Evolutionary conservation across 2,888 invertebrate species (phyloP).

Genomic region (Megamerina dolium): DNA sequence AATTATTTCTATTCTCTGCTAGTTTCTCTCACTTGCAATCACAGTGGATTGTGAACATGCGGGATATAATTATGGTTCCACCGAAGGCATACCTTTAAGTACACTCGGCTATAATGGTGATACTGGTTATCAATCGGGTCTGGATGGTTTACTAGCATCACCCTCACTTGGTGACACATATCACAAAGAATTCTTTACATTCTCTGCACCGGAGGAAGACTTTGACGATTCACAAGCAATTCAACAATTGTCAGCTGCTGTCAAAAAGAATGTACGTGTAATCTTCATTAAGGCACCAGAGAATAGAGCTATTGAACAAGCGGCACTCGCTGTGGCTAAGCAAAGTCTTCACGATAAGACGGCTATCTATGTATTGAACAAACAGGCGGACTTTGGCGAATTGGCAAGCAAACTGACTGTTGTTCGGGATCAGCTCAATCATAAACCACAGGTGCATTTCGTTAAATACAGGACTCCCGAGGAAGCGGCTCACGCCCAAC

Average conservation of each 20-base stretch:
- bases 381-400: conserved; percentile 36
- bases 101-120: too few relatives aligned
- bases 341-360: conserved; percentile 40
- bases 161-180: not conserved
- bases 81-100: too few relatives aligned
- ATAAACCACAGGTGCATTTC: conserved; percentile 34
- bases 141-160: too few relatives aligned
- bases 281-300: conserved; percentile 42
- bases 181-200: conserved; percentile 36
- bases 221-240: conserved; percentile 23
- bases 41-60: too few relatives aligned
- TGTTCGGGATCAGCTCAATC: conserved; percentile 23
- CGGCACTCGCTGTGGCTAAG: conserved; percentile 32
- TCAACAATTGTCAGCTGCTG: conserved; percentile 21
- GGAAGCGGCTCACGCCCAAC: conserved; percentile 34
- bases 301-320: conserved; percentile 33
- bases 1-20: too few relatives aligned
- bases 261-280: conserved; percentile 37
- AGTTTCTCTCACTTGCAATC: too few relatives aligned
- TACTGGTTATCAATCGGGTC: too few relatives aligned
- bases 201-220: conserved; percentile 32
- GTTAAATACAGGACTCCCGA: conserved; percentile 38
- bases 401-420: conserved; percentile 30
- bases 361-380: conserved; percentile 41
- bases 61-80: not conserved